Percentiles rank a stretch among this genome's conserved stretches.
Evolutionary conservation across 1,140 invertebrate species (phyloP).

Genomic region (Protaetia brevitarsis): DNA sequence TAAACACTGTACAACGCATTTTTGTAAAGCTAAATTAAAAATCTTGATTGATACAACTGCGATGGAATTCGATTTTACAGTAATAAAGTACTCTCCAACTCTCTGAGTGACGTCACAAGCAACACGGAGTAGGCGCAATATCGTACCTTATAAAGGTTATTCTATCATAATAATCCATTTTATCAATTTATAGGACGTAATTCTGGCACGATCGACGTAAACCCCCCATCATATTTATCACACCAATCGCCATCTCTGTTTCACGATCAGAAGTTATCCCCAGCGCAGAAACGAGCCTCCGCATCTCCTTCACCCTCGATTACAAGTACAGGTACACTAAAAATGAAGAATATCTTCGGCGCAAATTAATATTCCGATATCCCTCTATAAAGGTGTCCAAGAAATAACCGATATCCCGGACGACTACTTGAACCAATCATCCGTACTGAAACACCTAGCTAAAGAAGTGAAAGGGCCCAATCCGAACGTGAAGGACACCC

Average conservation of each 20-base stretch:
- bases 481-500: conserved; percentile 38
- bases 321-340: conserved; percentile 22
- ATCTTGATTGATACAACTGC: too few species aligned
- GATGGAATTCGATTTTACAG: too few species aligned
- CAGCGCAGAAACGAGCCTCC: conserved; percentile 39
- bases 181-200: conserved; percentile 45
- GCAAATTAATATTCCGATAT: neutral
- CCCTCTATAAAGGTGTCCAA: conserved; percentile 50
- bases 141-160: neutral
- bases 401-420: conserved; percentile 83
- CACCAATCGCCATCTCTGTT: conserved; percentile 35
- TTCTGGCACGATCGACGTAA: conserved; percentile 39
- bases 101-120: too few species aligned
- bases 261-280: conserved; percentile 40
- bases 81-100: too few species aligned
- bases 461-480: conserved; percentile 69
- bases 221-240: conserved; percentile 33
- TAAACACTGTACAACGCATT: too few species aligned
- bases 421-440: conserved; percentile 78
- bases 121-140: neutral
- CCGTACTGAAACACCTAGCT: conserved; percentile 81
- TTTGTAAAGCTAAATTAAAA: too few species aligned
- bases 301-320: conserved; percentile 42
- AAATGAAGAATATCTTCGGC: neutral
- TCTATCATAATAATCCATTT: neutral